Base-by-base conservation (phyloP, 2,888 invertebrate species). In the Cantharis rufa region DNA sequence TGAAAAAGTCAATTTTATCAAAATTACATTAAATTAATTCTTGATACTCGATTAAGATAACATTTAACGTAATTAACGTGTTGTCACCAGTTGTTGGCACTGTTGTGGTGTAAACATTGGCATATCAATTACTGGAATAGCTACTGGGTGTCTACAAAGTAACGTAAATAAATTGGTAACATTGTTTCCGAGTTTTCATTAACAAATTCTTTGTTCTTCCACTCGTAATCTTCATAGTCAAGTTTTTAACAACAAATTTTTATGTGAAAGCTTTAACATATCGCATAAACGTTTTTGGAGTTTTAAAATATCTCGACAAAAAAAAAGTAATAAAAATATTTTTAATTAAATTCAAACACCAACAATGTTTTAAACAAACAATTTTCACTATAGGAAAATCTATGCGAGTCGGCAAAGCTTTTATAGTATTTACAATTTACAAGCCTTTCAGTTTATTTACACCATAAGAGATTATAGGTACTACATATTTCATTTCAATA, bases 261-360 rank as follows among this genome's bases (percentile, higher is more conserved):
- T n/a, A 48, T n/a, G 48, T 48, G 48, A 48, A 48, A 48, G 48
- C 48, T 48, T 48, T n/a, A 48, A 48, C n/a, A n/a, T 48, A 48
- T 48, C 48, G 48, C n/a, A 48, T 48, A 48, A 48, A 48, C n/a
- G 48, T n/a, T n/a, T 48, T 48, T 11, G n/a, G 7, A 48, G n/a
- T n/a, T 48, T 48, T n/a, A 32, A 13, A 32, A 32, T 32, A 32
- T 32, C n/a, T 32, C 48, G 7, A n/a, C 7, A 48, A 48, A n/a
- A 48, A 48, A 48, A 48, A 48, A 48, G n/a, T 32, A 10, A 32
- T 32, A 32, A 13, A 32, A 32, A n/a, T 10, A 3, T 77, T 77
- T 77, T 77, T 82, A 83, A 83, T 83, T 82, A 82, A 83, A 83
- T 80, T 82, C 81, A 82, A 83, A 83, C 78, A 82, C 70, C 69